A percentile compares a stretch with the other conserved stretches of the same genome.
Evolutionary conservation across 2,888 invertebrate genomes (phyloP).

Genomic region (Dasysyrphus tricinctus): DNA sequence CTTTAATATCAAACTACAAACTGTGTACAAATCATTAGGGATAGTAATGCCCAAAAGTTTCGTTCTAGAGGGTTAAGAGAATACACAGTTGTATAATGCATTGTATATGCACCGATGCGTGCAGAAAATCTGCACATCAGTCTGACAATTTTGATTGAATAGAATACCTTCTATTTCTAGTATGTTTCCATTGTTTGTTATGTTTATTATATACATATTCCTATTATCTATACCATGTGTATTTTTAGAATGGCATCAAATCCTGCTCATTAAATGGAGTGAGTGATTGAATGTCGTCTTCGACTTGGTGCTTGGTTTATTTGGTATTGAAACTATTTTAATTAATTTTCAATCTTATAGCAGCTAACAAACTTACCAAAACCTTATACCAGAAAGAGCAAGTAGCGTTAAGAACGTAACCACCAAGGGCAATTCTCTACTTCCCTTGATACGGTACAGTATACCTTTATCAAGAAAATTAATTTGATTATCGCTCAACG

Average conservation of each 20-base stretch:
- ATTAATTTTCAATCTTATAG: conserved; percentile 70
- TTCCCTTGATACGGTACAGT: not conserved
- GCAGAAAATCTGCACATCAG: too few species aligned
- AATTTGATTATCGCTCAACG: conserved; percentile 66
- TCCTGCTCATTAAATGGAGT: not conserved
- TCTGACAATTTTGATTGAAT: too few species aligned
- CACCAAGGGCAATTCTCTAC: conserved; percentile 16
- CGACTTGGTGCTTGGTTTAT: conserved; percentile 37
- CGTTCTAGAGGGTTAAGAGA: too few species aligned
- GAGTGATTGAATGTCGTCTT: conserved; percentile 15
- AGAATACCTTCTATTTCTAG: too few species aligned
- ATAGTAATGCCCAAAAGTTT: too few species aligned
- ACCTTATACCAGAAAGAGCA: not conserved
- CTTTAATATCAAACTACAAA: too few species aligned
- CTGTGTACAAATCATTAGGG: too few species aligned
- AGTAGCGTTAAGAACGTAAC: not conserved
- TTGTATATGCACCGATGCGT: too few species aligned
- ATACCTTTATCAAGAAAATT: conserved; percentile 45
- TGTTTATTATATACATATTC: too few species aligned
- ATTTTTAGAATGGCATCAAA: conserved; percentile 22
- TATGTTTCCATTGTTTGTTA: too few species aligned
- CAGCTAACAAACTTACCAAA: conserved; percentile 27
- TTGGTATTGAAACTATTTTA: conserved; percentile 70
- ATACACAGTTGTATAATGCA: too few species aligned
- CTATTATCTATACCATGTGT: too few species aligned